Evolutionary conservation across 2,797 vertebrate species (phyloP).

Genomic region (Gypaetus barbatus): DNA sequence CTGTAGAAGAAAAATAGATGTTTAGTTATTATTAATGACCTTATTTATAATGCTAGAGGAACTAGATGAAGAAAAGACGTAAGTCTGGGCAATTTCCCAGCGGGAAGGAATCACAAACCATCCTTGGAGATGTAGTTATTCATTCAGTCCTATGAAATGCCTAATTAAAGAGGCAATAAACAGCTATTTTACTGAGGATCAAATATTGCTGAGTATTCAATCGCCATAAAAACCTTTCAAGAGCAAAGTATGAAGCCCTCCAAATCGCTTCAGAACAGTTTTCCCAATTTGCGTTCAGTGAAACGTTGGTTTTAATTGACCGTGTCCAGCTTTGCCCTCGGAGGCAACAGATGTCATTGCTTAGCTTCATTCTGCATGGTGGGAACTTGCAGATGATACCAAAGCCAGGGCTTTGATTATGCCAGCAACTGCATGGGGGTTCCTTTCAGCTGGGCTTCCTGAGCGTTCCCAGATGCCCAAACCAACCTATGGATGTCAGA

Average conservation of each 20-base stretch:
- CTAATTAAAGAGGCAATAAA: constrained; percentile 65
- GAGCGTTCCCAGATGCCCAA: neutral
- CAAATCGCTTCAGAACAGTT: neutral
- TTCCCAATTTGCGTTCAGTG: neutral
- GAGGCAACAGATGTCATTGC: neutral
- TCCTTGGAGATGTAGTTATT: constrained; percentile 47
- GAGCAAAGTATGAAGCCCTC: constrained; percentile 35
- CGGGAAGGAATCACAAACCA: constrained; percentile 28
- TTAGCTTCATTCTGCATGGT: neutral
- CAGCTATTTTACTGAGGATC: constrained; percentile 44
- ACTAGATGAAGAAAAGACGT: constrained; percentile 7
- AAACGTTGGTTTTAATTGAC: constrained; percentile 26
- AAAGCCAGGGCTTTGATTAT: neutral
- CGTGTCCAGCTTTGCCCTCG: neutral
- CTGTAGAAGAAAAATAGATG: constrained; percentile 35
- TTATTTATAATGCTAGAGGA: constrained; percentile 39
- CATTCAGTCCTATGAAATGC: constrained; percentile 57
- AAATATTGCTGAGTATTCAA: constrained; percentile 48
- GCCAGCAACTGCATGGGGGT: neutral
- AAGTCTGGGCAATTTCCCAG: constrained; percentile 47
- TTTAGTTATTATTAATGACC: constrained; percentile 43
- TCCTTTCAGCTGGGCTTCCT: neutral
- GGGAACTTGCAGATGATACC: neutral
- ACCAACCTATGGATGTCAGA: neutral
- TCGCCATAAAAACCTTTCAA: constrained; percentile 33